Base-by-base conservation (phyloP, 2,888 invertebrate species). In the Lycophotia porphyrea region DNA sequence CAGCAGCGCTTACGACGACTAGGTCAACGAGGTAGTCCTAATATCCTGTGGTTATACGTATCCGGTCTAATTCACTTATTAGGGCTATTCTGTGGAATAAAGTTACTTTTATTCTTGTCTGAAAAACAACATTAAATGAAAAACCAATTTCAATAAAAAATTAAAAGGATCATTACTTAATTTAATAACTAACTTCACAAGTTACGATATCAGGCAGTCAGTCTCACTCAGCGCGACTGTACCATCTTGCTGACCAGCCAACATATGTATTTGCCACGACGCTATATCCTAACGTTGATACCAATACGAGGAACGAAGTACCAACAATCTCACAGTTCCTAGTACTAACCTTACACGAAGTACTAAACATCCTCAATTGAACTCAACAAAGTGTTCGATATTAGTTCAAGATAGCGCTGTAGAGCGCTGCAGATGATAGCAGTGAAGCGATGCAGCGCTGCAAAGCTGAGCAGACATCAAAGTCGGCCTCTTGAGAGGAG, bases 401-500 rank as follows among this genome's bases (percentile, higher is more conserved):
- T 85, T 73, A 71, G 72, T 71, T 63, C 44, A 3, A 66, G 85
- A 85, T 82, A 82, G 55, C 44, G 60, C 31, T 58, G 58, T 66
- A 44, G 27, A 27, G 36, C 47, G 47, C 72, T 74, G 69, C n/a
- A 52, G 61, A 65, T 69, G 82, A 82, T 83, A 82, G 71, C 60
- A 63, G 49, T 67, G 69, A 72, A 39, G 70, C 77, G 74, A 34
- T 74, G 76, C 81, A 71, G 65, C 60, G 69, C 73, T 70, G 80
- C 81, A 74, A 64, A 74, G 74, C 86, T 73, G 72, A 64, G 70
- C 84, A 72, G 84, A 85, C 86, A 86, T 85, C 84, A 85, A 85
- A 85, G 86, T 78, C 86, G 86, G 84, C 75, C 86, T 78, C 86
- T 83, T 73, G 83, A 83, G 86, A 82, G 55, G 67, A 55, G 36